Evolutionary conservation across 2,888 invertebrate species (phyloP).

Genomic region (Parnassius apollo): DNA sequence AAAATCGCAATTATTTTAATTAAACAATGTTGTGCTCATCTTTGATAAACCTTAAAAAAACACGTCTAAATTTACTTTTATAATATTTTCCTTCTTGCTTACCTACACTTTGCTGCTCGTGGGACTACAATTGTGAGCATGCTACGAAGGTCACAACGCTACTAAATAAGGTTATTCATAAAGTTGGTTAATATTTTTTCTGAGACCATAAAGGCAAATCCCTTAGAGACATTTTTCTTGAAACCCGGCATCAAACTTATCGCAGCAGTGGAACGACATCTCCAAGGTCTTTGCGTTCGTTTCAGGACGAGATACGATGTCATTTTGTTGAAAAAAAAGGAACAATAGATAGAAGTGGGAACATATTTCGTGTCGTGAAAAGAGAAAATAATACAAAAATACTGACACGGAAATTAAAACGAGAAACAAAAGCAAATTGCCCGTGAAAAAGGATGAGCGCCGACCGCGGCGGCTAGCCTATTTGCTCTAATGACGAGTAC

Average conservation of each 20-base stretch:
- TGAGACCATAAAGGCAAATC: constrained; percentile 31
- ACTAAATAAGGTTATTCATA: constrained; percentile 27
- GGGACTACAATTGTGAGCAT: constrained; percentile 16
- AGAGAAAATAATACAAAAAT: constrained; percentile 59
- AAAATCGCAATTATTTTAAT: no score
- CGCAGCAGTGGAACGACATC: constrained; percentile 27
- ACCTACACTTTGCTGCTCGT: constrained; percentile 20
- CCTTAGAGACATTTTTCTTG: constrained; percentile 27
- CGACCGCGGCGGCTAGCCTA: constrained; percentile 46
- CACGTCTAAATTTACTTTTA: neutral
- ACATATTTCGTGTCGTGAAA: constrained; percentile 50
- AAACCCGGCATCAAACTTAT: constrained; percentile 35
- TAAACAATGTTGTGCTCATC: no score
- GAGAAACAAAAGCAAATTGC: constrained; percentile 67
- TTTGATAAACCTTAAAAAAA: neutral
- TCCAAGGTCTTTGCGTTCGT: constrained; percentile 29
- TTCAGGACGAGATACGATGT: constrained; percentile 28
- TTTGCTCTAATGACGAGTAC: constrained; percentile 55
- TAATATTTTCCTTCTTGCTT: constrained; percentile 12
- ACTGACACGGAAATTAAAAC: constrained; percentile 67
- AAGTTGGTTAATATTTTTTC: constrained; percentile 28
- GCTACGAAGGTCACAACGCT: constrained; percentile 10
- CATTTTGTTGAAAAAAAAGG: constrained; percentile 29
- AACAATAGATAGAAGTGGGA: constrained; percentile 47
- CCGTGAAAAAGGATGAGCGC: constrained; percentile 54